phyloP scores from a whole-genome alignment of 2,888 invertebrate genomes.

The Himalopsyche kuldschensis region DNA sequence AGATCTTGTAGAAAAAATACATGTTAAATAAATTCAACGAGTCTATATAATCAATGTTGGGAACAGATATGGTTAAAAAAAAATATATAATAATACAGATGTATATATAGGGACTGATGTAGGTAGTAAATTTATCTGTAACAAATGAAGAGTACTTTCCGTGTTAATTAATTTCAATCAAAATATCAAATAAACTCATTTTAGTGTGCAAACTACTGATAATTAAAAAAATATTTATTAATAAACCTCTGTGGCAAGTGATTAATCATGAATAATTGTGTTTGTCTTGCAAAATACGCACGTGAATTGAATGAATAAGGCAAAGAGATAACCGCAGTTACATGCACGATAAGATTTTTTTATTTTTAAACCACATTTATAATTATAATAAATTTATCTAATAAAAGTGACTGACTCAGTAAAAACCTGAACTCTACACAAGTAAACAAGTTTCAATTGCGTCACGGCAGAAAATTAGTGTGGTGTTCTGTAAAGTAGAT shows the following conservation, averaged over 20 bases:
- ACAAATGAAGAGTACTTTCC: too few species aligned
- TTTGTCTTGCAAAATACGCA: background rate
- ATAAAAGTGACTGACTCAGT: background rate
- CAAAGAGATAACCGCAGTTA: background rate
- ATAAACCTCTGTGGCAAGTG: background rate
- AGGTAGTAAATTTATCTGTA: too few species aligned
- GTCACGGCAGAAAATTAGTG: background rate
- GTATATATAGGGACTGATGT: too few species aligned
- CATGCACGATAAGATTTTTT: background rate
- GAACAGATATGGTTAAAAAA: too few species aligned
- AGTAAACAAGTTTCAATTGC: background rate
- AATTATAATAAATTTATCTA: background rate
- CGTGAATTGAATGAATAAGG: background rate
- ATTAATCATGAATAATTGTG: background rate
- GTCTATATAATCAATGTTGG: too few species aligned
- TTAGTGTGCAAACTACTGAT: background rate
- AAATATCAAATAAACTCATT: too few species aligned
- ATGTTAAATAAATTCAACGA: too few species aligned
- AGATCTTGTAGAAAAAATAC: too few species aligned
- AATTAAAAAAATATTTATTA: background rate
- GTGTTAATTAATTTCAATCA: too few species aligned
- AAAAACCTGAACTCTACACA: background rate
- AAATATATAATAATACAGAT: too few species aligned
- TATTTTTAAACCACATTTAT: background rate
- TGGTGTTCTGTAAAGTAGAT: background rate